These are phyloP conservation scores for Delphinus delphis DNA, from an alignment of 2,113 vertebrate species.

Conservation along the genomic window DNA sequence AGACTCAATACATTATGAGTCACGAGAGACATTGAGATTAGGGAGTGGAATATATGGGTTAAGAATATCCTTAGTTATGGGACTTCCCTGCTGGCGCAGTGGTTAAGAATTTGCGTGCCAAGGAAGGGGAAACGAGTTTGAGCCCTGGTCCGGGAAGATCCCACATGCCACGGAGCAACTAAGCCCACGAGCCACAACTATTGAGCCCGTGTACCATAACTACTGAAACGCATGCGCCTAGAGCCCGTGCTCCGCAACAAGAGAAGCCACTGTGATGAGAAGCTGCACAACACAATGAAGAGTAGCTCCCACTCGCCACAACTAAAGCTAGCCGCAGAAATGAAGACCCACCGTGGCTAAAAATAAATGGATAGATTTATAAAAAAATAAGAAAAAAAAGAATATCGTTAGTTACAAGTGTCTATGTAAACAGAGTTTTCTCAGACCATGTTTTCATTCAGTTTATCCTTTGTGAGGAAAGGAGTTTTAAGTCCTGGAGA, in stretches of 20 bases:
- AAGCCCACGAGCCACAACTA: no score
- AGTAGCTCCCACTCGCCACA: fast-evolving
- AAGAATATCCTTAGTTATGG: neutral
- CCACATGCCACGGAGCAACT: no score
- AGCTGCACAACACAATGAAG: fast-evolving
- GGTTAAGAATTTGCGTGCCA: no score
- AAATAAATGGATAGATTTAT: no score
- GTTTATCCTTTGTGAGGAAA: neutral
- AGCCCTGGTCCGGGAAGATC: no score
- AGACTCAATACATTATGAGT: conserved; percentile 11
- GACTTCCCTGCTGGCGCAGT: fast-evolving
- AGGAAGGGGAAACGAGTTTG: no score
- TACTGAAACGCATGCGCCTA: no score
- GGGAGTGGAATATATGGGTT: neutral
- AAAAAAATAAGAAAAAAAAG: neutral
- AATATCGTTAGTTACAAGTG: neutral
- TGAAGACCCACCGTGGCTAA: no score
- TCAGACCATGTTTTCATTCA: neutral
- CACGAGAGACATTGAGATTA: neutral
- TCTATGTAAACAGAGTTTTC: neutral
- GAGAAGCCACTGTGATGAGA: no score
- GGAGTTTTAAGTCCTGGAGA: neutral
- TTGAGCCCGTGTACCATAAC: no score
- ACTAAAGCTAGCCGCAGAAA: no score
- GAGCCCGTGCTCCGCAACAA: no score